Conservation (phyloP, 1,140 invertebrate species). For the Cardiocondyla obscurior region DNA sequence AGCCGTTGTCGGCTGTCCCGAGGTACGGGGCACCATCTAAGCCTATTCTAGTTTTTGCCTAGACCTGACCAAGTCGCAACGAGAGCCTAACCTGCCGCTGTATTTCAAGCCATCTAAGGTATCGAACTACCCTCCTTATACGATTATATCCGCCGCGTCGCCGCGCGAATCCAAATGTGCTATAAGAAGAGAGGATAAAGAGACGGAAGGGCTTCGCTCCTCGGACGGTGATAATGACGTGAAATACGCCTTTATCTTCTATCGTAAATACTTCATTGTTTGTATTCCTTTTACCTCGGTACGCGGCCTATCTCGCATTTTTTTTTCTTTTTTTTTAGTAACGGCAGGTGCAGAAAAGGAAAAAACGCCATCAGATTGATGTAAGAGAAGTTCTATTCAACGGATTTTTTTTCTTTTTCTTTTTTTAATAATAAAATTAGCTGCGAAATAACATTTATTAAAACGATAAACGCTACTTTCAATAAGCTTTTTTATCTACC, state of each 20-base stretch:
- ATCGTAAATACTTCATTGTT: conserved; percentile 65
- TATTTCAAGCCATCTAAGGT: conserved; percentile 77
- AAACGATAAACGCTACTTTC: background rate
- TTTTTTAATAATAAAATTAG: background rate
- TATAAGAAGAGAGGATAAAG: conserved; percentile 14
- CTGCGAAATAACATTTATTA: background rate
- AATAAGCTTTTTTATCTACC: background rate
- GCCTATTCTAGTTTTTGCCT: conserved; percentile 81
- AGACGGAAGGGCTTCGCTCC: conserved; percentile 43
- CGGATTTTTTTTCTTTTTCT: no score
- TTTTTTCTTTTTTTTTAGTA: no score
- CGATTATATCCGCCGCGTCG: conserved; percentile 65
- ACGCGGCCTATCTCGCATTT: background rate
- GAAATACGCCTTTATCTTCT: conserved; percentile 65
- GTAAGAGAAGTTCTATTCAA: background rate
- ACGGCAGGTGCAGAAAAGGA: background rate
- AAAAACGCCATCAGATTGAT: conserved; percentile 7
- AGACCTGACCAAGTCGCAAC: conserved; percentile 39
- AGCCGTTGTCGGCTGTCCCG: background rate
- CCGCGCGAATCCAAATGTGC: conserved; percentile 62
- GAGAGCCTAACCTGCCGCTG: conserved; percentile 56
- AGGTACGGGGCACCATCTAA: conserved; percentile 74
- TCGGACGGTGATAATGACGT: conserved; percentile 53
- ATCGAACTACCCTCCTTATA: conserved; percentile 68
- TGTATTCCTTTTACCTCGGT: conserved; percentile 23